Conservation (phyloP, 2,113 vertebrate genomes). For the Hoplias malabaricus region DNA sequence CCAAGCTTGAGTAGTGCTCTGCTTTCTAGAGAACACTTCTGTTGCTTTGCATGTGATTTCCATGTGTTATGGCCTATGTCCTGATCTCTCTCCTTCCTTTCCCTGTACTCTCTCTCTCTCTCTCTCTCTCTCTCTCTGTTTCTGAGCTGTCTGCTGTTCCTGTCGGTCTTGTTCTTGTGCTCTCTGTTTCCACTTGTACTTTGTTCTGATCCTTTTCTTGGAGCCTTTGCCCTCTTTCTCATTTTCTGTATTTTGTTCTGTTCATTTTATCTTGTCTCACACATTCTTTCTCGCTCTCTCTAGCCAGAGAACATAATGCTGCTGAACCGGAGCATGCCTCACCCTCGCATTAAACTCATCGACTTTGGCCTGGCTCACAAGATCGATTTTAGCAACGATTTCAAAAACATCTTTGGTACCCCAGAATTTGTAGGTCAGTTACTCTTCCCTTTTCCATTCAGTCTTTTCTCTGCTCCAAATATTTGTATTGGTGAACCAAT, state of each 20-base stretch:
- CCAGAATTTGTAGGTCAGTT: constrained; percentile 96
- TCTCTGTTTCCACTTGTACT: neutral
- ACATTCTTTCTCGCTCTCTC: neutral
- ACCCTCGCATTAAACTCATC: constrained; percentile 97
- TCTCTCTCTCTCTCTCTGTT: neutral
- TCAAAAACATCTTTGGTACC: constrained; percentile 98
- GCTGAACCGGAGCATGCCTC: constrained; percentile 87
- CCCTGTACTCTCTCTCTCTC: neutral
- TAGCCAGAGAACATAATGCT: constrained; percentile 99
- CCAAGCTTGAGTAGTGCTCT: constrained; percentile 2
- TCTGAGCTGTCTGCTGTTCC: neutral
- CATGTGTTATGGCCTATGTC: constrained; percentile 57
- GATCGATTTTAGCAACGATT: constrained; percentile 97
- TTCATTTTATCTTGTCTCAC: neutral
- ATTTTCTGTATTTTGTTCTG: neutral
- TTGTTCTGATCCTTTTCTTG: constrained; percentile 8
- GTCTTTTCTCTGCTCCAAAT: neutral
- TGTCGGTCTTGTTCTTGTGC: constrained; percentile 3
- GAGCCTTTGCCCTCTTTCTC: neutral
- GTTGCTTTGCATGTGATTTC: constrained; percentile 72
- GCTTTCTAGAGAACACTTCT: constrained; percentile 60
- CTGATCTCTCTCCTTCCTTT: constrained; percentile 17
- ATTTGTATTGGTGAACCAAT: neutral
- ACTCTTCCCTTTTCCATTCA: constrained; percentile 10
- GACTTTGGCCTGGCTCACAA: constrained; percentile 98